A percentile compares a stretch with the other conserved stretches of the same genome.
phyloP scores from a whole-genome alignment of 2,888 invertebrate species.

The Diabrotica balteata region DNA sequence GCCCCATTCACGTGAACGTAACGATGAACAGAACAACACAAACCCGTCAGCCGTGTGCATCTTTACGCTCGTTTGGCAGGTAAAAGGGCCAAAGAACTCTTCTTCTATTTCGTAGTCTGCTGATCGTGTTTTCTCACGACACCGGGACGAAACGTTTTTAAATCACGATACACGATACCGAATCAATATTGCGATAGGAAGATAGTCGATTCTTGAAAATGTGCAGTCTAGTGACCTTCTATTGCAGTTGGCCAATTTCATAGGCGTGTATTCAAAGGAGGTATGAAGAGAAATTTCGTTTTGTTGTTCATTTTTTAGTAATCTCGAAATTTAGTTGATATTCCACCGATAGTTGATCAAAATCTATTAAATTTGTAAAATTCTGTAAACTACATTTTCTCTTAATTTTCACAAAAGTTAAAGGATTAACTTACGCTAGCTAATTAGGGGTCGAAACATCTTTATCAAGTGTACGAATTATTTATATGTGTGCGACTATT shows the following conservation, averaged over 20 bases:
- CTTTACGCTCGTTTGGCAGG: slow-evolving; percentile 19
- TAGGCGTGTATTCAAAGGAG: neutral
- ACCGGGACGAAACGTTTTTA: slow-evolving; percentile 6
- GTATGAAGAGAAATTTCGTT: too few species aligned
- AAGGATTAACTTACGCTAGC: too few species aligned
- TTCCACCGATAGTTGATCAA: too few species aligned
- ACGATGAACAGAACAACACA: slow-evolving; percentile 16
- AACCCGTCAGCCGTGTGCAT: slow-evolving; percentile 24
- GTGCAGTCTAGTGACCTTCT: slow-evolving; percentile 11
- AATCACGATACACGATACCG: slow-evolving; percentile 23
- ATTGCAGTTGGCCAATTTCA: slow-evolving; percentile 2
- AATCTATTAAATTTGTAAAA: too few species aligned
- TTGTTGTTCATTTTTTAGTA: too few species aligned
- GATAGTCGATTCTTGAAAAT: slow-evolving; percentile 8
- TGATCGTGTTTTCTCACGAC: slow-evolving; percentile 10
- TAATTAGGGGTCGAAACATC: too few species aligned
- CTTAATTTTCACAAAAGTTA: too few species aligned
- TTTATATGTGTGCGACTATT: too few species aligned
- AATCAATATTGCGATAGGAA: slow-evolving; percentile 9
- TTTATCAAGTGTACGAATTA: too few species aligned
- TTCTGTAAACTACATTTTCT: too few species aligned
- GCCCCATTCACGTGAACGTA: slow-evolving; percentile 23
- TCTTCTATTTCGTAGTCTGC: slow-evolving; percentile 2
- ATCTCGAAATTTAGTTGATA: too few species aligned
- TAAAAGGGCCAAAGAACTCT: slow-evolving; percentile 15